Conservation (phyloP, 2,888 invertebrate genomes). For the Erynnis tages region DNA sequence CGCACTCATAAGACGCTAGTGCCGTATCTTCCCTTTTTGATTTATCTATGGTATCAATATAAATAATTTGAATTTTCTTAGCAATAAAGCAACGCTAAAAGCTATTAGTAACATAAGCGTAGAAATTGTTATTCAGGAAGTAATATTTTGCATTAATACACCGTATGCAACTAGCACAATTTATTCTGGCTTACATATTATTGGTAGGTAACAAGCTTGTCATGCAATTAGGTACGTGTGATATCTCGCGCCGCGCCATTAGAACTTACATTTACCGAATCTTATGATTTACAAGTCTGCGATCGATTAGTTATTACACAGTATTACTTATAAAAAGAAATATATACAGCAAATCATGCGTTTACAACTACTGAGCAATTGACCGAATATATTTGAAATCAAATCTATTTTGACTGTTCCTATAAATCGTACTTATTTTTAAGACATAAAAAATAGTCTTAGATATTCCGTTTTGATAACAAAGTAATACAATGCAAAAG, state of each 20-base stretch:
- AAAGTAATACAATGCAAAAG: background rate
- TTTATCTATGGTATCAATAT: constrained; percentile 2
- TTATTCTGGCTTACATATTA: constrained; percentile 37
- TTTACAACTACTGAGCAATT: background rate
- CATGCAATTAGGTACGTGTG: constrained; percentile 39
- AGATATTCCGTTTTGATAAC: no score
- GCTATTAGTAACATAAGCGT: constrained; percentile 37
- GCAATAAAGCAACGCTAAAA: constrained; percentile 19
- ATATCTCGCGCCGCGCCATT: constrained; percentile 28
- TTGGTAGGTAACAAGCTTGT: constrained; percentile 34
- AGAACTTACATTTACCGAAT: constrained; percentile 16
- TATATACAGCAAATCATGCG: background rate
- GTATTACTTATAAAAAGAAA: background rate
- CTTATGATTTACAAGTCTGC: constrained; percentile 13
- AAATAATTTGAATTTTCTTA: constrained; percentile 7
- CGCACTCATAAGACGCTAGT: no score
- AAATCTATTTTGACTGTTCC: no score
- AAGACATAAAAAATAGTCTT: no score
- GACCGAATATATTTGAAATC: no score
- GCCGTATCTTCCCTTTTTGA: no score
- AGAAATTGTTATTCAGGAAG: constrained; percentile 47
- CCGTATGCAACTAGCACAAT: constrained; percentile 41
- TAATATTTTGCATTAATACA: constrained; percentile 47
- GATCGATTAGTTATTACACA: constrained; percentile 16
- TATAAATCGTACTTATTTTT: no score